Conservation (phyloP, 64 coral and sea anemone species). For the Dendrophyllia cribrosa region DNA sequence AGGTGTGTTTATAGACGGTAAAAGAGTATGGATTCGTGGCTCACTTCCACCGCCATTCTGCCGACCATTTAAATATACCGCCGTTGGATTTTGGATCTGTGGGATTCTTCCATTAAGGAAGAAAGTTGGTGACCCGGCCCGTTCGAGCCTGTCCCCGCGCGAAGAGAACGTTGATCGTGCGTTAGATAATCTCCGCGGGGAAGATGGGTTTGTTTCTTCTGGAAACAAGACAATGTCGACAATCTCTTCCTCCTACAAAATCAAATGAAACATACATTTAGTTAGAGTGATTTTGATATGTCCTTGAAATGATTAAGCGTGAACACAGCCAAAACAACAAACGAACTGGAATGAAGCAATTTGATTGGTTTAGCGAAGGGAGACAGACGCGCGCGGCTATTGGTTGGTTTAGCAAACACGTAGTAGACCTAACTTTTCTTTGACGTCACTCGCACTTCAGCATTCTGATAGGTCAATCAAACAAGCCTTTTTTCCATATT, state of each 20-base stretch:
- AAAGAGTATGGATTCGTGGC: background rate
- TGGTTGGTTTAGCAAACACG: too few relatives aligned
- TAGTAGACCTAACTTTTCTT: too few relatives aligned
- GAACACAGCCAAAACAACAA: too few relatives aligned
- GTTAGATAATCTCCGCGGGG: slow-evolving; percentile 25
- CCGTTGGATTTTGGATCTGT: background rate
- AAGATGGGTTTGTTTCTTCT: background rate
- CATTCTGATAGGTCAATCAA: too few relatives aligned
- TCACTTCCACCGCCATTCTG: background rate
- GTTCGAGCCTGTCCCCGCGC: slow-evolving; percentile 17
- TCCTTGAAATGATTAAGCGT: too few relatives aligned
- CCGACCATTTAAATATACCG: background rate
- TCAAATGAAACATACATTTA: too few relatives aligned
- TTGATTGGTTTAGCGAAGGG: too few relatives aligned
- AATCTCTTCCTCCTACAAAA: slow-evolving; percentile 4
- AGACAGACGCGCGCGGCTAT: too few relatives aligned
- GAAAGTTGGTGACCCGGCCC: slow-evolving; percentile 32
- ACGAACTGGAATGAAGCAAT: too few relatives aligned
- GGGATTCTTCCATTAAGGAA: slow-evolving; percentile 14
- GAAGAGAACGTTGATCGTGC: slow-evolving; percentile 36
- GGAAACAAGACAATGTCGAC: background rate
- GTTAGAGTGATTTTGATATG: too few relatives aligned
- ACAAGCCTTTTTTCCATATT: too few relatives aligned
- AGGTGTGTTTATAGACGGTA: background rate
- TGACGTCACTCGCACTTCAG: too few relatives aligned